These are phyloP conservation scores for Psylliodes chrysocephalus DNA, from an alignment of 2,888 invertebrate species.

Conservation along the genomic window DNA sequence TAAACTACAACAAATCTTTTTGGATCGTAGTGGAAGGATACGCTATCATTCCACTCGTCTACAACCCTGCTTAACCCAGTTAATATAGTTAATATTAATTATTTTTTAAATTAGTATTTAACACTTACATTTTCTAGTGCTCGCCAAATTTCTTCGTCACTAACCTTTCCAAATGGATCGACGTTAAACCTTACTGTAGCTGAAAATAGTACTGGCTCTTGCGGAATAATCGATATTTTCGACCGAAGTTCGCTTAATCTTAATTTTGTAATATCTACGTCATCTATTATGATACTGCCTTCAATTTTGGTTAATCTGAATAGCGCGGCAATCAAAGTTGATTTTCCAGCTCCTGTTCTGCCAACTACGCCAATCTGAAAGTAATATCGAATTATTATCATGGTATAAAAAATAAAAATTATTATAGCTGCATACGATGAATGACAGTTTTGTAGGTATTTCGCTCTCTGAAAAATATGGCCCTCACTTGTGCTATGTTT, in stretches of 20 bases:
- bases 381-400: background rate
- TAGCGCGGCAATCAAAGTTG: constrained; percentile 81
- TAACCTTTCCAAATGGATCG: constrained; percentile 81
- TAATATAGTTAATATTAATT: too few species aligned
- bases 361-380: constrained; percentile 84
- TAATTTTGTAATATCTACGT: constrained; percentile 73
- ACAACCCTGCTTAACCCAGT: too few species aligned
- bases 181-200: constrained; percentile 84
- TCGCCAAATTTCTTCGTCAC: constrained; percentile 80
- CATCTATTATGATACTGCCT: constrained; percentile 81
- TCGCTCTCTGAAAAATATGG: too few species aligned
- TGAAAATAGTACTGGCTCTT: constrained; percentile 88
- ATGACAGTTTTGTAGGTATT: too few species aligned
- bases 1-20: too few species aligned
- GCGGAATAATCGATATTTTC: constrained; percentile 90
- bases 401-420: too few species aligned
- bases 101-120: too few species aligned
- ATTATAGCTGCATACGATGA: too few species aligned
- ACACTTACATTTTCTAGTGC: constrained; percentile 73
- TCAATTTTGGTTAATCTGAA: constrained; percentile 83
- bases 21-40: too few species aligned
- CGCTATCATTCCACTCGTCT: too few species aligned
- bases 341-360: constrained; percentile 89
- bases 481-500: too few species aligned
- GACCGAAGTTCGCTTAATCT: constrained; percentile 81